Conservation (phyloP, 2,113 vertebrate genomes). For the Paedocypris sp. region DNA sequence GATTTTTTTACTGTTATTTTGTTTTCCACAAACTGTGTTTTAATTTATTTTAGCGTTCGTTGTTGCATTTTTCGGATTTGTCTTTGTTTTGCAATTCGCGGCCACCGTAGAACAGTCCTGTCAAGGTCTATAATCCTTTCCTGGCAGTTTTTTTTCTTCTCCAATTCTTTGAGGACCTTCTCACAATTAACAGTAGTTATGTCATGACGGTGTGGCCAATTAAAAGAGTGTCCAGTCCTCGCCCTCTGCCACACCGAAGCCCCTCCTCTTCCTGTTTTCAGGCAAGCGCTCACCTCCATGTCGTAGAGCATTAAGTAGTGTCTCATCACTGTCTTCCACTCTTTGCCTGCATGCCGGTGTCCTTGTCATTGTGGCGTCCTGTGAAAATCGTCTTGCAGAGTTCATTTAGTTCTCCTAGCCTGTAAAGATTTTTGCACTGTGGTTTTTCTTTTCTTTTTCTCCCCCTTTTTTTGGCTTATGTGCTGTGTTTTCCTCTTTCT, state of each 20-base stretch:
- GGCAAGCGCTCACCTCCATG: slow-evolving; percentile 24
- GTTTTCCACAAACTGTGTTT: too few species aligned
- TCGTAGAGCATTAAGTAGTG: slow-evolving; percentile 49
- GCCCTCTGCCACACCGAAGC: slow-evolving; percentile 22
- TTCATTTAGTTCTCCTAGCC: slow-evolving; percentile 42
- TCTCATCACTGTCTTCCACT: not conserved
- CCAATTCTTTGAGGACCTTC: slow-evolving; percentile 70
- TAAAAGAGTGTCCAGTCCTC: slow-evolving; percentile 10
- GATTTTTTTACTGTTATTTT: too few species aligned
- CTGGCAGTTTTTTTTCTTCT: too few species aligned
- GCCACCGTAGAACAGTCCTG: too few species aligned
- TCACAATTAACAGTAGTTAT: slow-evolving; percentile 27
- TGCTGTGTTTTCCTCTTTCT: slow-evolving; percentile 99
- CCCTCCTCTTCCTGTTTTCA: slow-evolving; percentile 29
- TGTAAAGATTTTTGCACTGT: slow-evolving; percentile 39
- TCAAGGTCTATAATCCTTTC: too few species aligned
- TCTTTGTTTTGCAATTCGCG: too few species aligned
- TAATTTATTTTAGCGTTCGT: too few species aligned
- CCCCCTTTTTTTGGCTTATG: slow-evolving; percentile 90
- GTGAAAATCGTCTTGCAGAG: slow-evolving; percentile 34
- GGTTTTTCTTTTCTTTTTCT: slow-evolving; percentile 50
- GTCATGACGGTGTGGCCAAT: not conserved
- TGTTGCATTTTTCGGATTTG: too few species aligned
- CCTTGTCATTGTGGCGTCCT: slow-evolving; percentile 25
- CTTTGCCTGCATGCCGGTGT: slow-evolving; percentile 30